Conservation (phyloP, 2,888 invertebrate species). For the Dioctria linearis region DNA sequence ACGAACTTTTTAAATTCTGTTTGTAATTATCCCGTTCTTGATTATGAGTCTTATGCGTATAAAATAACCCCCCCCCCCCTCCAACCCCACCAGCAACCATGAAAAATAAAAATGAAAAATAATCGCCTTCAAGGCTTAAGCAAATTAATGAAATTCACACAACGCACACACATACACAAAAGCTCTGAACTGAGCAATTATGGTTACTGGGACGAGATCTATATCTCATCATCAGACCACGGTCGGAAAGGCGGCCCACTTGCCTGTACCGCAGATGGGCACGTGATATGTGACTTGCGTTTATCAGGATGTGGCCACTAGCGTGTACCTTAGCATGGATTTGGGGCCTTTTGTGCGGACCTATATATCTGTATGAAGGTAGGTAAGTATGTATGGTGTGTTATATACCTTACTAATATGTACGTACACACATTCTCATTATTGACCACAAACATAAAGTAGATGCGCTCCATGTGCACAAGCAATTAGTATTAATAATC, state of each 20-base stretch:
- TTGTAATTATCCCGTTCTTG: conserved; percentile 35
- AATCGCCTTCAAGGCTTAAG: conserved; percentile 26
- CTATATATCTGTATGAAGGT: not conserved
- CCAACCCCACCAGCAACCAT: not conserved
- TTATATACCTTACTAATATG: too few species aligned
- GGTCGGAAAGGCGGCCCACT: conserved; percentile 9
- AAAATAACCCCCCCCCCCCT: too few species aligned
- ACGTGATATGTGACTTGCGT: conserved; percentile 40
- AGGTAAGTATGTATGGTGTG: too few species aligned
- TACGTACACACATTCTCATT: not conserved
- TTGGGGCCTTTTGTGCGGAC: conserved; percentile 10
- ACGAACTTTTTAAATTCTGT: conserved; percentile 10
- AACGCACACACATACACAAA: not conserved
- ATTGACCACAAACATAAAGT: conserved; percentile 43
- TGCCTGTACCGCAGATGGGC: conserved; percentile 29
- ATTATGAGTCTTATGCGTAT: conserved; percentile 12
- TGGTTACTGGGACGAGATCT: conserved; percentile 24
- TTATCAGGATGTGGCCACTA: conserved; percentile 17
- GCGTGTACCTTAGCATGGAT: not conserved
- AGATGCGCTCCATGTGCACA: conserved; percentile 38
- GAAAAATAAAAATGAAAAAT: conserved; percentile 38
- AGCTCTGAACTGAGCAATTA: conserved; percentile 24
- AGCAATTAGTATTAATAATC: conserved; percentile 48
- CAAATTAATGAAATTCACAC: conserved; percentile 44
- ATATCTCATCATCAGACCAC: conserved; percentile 17